Evolutionary conservation across 2,888 invertebrate genomes (phyloP).

Genomic region (Chamaedrilus cognettii): DNA sequence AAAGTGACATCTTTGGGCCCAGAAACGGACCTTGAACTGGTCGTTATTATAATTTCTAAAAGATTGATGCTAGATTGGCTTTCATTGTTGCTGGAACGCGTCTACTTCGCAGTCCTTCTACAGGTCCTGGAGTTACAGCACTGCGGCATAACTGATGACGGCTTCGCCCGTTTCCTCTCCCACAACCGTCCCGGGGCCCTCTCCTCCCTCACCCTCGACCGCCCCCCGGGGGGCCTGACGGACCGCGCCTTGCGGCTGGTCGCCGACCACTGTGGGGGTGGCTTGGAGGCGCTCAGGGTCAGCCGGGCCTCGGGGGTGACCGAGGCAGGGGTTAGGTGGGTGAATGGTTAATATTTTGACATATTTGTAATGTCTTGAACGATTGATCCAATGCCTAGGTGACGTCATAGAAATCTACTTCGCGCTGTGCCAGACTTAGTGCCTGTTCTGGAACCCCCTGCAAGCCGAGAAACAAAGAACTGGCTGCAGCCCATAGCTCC

Average conservation of each 20-base stretch:
- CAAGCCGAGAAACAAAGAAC: too few relatives aligned
- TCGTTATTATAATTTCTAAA: too few relatives aligned
- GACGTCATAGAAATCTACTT: too few relatives aligned
- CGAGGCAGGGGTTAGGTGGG: conserved; percentile 22
- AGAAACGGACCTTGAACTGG: too few relatives aligned
- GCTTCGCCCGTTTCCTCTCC: conserved; percentile 26
- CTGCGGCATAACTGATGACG: conserved; percentile 31
- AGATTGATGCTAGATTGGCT: too few relatives aligned
- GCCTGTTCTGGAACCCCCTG: too few relatives aligned
- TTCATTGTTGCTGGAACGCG: too few relatives aligned
- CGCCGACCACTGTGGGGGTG: conserved; percentile 34
- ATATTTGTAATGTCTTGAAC: too few relatives aligned
- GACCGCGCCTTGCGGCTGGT: conserved; percentile 27
- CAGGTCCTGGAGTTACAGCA: conserved; percentile 29
- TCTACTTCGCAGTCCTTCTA: background rate
- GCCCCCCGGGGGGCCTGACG: conserved; percentile 27
- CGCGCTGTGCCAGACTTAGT: conserved; percentile 24
- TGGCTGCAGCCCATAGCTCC: too few relatives aligned
- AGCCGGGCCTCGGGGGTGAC: conserved; percentile 25
- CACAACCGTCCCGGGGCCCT: conserved; percentile 19
- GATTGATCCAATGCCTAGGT: too few relatives aligned
- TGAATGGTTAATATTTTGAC: too few relatives aligned
- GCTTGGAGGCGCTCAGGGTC: conserved; percentile 23
- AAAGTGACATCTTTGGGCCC: too few relatives aligned
- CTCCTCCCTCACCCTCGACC: conserved; percentile 27